Conservation (phyloP, 2,888 invertebrate genomes). For the Eupeodes luniger region DNA sequence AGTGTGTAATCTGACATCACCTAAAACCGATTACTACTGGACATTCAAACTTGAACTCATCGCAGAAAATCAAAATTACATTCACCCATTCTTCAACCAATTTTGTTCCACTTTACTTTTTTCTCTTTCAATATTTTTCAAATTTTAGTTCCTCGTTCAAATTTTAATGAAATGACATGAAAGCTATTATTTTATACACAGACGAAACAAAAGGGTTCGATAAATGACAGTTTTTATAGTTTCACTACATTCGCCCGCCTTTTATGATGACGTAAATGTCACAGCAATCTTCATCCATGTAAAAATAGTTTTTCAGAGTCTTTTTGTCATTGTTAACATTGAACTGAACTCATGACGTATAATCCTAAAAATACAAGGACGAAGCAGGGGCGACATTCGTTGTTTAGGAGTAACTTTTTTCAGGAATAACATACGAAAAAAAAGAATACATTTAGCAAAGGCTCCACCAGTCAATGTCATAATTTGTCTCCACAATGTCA, state of each 20-base stretch:
- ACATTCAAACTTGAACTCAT: slow-evolving; percentile 8
- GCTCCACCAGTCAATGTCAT: slow-evolving; percentile 8
- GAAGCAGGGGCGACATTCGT: slow-evolving; percentile 37
- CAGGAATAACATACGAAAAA: no score
- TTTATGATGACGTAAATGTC: no score
- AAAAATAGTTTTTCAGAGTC: slow-evolving; percentile 71
- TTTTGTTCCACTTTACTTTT: background rate
- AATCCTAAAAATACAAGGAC: slow-evolving; percentile 8
- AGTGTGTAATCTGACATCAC: slow-evolving; percentile 4
- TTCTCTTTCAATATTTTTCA: slow-evolving; percentile 10
- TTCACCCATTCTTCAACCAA: background rate
- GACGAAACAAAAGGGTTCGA: slow-evolving; percentile 5
- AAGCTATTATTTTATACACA: slow-evolving; percentile 53
- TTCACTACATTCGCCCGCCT: background rate
- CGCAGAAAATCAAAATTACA: background rate
- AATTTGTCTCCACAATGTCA: slow-evolving; percentile 25
- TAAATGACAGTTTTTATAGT: slow-evolving; percentile 44
- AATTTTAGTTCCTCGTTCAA: slow-evolving; percentile 14
- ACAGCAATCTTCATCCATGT: slow-evolving; percentile 50
- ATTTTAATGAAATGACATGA: slow-evolving; percentile 65
- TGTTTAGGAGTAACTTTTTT: slow-evolving; percentile 39
- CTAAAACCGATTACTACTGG: slow-evolving; percentile 40
- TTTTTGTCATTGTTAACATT: slow-evolving; percentile 59
- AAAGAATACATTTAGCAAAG: background rate
- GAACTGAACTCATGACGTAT: slow-evolving; percentile 13